Conservation (phyloP, 1,140 invertebrate genomes). For the Polypedilum vanderplanki region DNA sequence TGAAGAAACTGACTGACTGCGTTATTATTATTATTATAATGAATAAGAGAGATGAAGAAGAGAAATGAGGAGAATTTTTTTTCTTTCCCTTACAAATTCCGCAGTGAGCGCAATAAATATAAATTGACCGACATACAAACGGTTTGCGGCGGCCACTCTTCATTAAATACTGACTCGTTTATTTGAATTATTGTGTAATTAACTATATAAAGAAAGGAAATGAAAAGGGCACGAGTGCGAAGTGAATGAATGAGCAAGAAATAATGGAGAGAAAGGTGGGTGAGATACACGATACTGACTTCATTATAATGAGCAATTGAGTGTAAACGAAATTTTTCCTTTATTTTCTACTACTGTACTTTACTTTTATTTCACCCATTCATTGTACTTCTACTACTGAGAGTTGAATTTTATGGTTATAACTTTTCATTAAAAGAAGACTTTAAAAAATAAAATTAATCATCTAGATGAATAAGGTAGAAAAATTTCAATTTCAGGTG, state of each 20-base stretch:
- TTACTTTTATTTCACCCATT: no score
- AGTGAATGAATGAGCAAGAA: neutral
- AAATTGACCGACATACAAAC: neutral
- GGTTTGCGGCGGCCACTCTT: neutral
- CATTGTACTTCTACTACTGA: no score
- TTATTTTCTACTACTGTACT: no score
- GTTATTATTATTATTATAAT: neutral
- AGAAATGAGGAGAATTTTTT: neutral
- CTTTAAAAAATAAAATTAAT: no score
- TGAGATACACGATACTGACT: neutral
- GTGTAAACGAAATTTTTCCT: neutral
- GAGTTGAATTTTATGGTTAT: no score
- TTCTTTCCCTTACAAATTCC: neutral
- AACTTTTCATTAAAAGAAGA: no score
- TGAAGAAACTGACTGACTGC: neutral
- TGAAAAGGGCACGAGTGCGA: neutral
- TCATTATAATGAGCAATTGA: neutral
- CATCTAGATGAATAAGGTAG: no score
- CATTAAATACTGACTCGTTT: constrained; percentile 13
- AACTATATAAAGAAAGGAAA: neutral
- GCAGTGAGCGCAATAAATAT: neutral
- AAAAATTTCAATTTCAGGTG: no score
- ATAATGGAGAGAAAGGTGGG: neutral
- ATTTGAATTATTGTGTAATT: constrained; percentile 15
- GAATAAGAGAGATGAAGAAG: neutral